A percentile compares a stretch with the other conserved stretches of the same genome.
phyloP scores from a whole-genome alignment of 2,888 invertebrate species.

The Hanleya hanleyi region DNA sequence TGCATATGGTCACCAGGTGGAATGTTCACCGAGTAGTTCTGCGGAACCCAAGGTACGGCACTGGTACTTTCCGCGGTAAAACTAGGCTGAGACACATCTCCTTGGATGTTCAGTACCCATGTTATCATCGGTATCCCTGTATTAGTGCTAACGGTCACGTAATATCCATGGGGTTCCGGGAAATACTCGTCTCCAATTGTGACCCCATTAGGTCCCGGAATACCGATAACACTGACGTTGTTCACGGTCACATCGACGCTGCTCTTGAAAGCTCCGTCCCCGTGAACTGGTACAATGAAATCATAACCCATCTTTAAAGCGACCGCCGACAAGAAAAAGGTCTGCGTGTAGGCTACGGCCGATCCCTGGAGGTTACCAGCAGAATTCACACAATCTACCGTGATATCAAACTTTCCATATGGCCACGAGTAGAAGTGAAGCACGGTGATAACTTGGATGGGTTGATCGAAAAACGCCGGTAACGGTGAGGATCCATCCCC shows the following conservation, averaged over 20 bases:
- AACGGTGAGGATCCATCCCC: slow-evolving; percentile 45
- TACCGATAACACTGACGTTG: slow-evolving; percentile 10
- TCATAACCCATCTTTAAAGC: neutral
- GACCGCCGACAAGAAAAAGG: neutral
- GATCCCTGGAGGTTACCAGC: neutral
- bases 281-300: neutral
- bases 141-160: slow-evolving; percentile 18
- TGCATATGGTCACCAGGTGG: slow-evolving; percentile 54
- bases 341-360: neutral
- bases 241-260: slow-evolving; percentile 13
- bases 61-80: slow-evolving; percentile 38
- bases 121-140: slow-evolving; percentile 16
- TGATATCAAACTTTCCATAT: neutral
- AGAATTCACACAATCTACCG: neutral
- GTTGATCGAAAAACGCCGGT: slow-evolving; percentile 38
- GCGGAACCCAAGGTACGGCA: slow-evolving; percentile 50
- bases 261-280: neutral
- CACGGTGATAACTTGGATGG: slow-evolving; percentile 28
- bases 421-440: neutral
- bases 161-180: slow-evolving; percentile 22
- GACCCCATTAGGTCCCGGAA: neutral
- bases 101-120: slow-evolving; percentile 46
- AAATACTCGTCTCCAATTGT: slow-evolving; percentile 1
- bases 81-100: slow-evolving; percentile 36
- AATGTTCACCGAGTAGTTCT: slow-evolving; percentile 51